phyloP scores from a whole-genome alignment of 2,888 invertebrate genomes.

The Smittia aterrima region DNA sequence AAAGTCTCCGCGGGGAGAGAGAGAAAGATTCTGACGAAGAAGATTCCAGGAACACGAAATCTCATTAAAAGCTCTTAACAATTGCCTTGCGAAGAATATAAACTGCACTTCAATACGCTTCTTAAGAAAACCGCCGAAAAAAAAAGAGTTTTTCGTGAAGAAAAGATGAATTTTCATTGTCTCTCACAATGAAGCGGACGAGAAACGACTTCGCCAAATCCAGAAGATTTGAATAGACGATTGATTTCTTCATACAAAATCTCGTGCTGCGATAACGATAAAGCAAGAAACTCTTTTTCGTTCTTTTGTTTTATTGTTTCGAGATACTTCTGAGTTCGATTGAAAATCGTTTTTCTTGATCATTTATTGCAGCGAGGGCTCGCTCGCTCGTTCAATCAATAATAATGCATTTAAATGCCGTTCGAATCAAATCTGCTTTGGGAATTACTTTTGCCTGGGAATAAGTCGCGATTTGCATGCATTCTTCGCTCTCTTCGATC shows the following conservation, averaged over 20 bases:
- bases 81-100: neutral
- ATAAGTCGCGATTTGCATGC: constrained; percentile 22
- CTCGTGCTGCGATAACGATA: constrained; percentile 28
- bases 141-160: neutral
- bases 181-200: neutral
- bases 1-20: too few species aligned
- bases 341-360: constrained; percentile 5
- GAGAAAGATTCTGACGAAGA: too few species aligned
- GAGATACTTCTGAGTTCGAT: neutral
- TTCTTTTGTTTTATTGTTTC: constrained; percentile 28
- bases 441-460: too few species aligned
- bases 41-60: too few species aligned
- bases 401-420: constrained; percentile 21
- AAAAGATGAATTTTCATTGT: constrained; percentile 15
- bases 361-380: constrained; percentile 1
- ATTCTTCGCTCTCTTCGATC: constrained; percentile 4
- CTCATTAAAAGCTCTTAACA: neutral
- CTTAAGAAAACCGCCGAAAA: neutral
- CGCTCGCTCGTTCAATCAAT: constrained; percentile 10
- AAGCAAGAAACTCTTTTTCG: constrained; percentile 15
- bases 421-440: constrained; percentile 19
- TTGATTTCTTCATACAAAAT: constrained; percentile 13
- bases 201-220: neutral
- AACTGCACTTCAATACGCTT: neutral
- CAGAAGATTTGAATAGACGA: constrained; percentile 12